A percentile compares a stretch with the other conserved stretches of the same genome.
These are phyloP conservation scores for Bufo bufo DNA, from an alignment of 2,113 vertebrate species.

Conservation along the genomic window DNA sequence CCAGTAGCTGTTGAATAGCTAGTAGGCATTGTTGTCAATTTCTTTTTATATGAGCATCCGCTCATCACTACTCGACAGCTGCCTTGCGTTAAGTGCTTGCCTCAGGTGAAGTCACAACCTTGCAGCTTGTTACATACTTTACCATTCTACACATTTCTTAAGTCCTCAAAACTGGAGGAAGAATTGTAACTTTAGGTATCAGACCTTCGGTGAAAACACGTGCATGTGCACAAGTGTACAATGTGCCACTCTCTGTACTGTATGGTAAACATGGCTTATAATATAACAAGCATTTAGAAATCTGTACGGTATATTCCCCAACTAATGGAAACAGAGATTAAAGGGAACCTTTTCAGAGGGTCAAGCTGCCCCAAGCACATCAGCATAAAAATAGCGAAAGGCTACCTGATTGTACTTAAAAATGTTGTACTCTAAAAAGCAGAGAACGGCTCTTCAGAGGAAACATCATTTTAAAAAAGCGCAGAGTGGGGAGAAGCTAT, in stretches of 20 bases:
- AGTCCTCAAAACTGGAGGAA: not conserved
- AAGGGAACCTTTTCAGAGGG: not conserved
- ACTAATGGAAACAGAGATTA: not conserved
- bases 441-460: no score
- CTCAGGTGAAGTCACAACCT: not conserved
- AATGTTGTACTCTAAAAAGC: not conserved
- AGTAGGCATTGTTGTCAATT: no score
- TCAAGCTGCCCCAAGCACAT: not conserved
- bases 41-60: not conserved
- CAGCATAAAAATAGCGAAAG: not conserved
- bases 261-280: not conserved
- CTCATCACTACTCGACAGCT: not conserved
- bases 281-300: not conserved
- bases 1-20: not conserved
- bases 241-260: not conserved
- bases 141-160: not conserved
- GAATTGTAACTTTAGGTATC: not conserved
- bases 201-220: not conserved
- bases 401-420: not conserved
- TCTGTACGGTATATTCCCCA: not conserved
- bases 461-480: no score
- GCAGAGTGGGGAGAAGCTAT: no score
- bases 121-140: not conserved
- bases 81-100: not conserved
- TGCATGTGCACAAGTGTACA: no score